Conservation (phyloP, 2,113 vertebrate species). For the Petrocephalus microphthalmus region DNA sequence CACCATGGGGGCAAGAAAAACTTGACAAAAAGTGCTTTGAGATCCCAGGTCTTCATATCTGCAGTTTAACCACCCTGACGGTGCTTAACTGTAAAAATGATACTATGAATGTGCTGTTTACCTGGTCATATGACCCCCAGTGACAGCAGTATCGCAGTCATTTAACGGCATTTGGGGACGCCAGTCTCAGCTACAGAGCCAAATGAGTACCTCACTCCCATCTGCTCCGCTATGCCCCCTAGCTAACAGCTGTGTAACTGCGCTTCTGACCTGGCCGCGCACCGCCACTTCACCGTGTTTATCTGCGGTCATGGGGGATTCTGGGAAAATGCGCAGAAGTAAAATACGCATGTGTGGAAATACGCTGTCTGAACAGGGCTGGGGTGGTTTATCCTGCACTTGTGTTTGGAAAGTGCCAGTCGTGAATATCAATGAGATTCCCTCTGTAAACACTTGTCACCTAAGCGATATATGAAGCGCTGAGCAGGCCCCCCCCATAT, state of each 20-base stretch:
- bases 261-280: background rate
- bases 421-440: background rate
- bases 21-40: background rate
- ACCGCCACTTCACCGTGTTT: background rate
- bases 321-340: slow-evolving; percentile 9
- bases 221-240: background rate
- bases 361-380: background rate
- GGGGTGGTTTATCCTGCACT: background rate
- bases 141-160: background rate
- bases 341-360: background rate
- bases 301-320: background rate
- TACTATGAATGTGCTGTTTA: background rate
- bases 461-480: background rate
- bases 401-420: background rate
- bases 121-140: background rate
- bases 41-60: background rate
- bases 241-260: background rate
- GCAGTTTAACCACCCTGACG: background rate
- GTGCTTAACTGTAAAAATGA: background rate
- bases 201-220: background rate
- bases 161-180: background rate
- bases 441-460: slow-evolving; percentile 3
- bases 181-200: background rate
- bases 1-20: background rate
- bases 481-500: background rate